These are phyloP conservation scores for Pyrrhosoma nymphula DNA, from an alignment of 2,888 invertebrate species.

Conservation along the genomic window DNA sequence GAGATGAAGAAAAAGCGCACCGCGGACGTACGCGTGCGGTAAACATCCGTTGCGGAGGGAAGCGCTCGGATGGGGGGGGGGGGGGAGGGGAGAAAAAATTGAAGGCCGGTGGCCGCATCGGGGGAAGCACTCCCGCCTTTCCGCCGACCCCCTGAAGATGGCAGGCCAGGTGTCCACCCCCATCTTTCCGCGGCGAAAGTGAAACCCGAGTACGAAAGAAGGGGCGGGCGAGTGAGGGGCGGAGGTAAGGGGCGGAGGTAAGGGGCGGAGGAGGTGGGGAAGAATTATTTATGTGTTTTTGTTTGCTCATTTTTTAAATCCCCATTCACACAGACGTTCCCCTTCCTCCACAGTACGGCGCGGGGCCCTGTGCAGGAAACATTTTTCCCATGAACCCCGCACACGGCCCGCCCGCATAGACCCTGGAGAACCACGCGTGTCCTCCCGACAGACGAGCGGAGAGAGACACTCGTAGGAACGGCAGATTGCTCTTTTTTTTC, in stretches of 20 bases:
- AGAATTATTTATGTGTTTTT: conserved; percentile 19
- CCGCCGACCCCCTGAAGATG: neutral
- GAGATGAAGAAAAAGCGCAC: neutral
- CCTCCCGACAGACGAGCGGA: too few relatives aligned
- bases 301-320: conserved; percentile 33
- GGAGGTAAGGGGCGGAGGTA: neutral
- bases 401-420: neutral
- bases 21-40: neutral
- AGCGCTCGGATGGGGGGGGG: neutral
- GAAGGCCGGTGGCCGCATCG: neutral
- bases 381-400: neutral
- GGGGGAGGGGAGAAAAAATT: neutral
- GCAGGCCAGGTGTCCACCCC: conserved; percentile 27
- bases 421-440: too few relatives aligned
- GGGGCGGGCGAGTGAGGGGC: neutral
- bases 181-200: neutral
- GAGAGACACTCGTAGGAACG: neutral
- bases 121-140: neutral
- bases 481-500: neutral
- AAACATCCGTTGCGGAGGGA: conserved; percentile 12
- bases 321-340: neutral
- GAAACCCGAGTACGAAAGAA: neutral
- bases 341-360: neutral
- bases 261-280: neutral
- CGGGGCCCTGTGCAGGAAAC: neutral